These are phyloP conservation scores for Phrynocephalus vlangalii DNA, from an alignment of 2,797 vertebrate genomes.

Conservation along the genomic window DNA sequence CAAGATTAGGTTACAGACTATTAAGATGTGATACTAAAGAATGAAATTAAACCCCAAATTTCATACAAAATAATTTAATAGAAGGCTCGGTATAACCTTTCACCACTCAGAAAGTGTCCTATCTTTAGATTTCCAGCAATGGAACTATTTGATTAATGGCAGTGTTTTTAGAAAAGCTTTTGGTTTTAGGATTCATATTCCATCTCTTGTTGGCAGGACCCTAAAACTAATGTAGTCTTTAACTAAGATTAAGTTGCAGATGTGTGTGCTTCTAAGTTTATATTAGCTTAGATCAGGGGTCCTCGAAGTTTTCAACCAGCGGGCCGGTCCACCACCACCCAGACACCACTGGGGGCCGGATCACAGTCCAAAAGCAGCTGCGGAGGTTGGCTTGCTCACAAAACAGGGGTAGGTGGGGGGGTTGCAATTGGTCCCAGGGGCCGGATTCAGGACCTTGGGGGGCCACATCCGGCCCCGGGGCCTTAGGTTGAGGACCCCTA, in stretches of 20 bases:
- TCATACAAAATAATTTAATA: background rate
- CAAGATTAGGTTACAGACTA: background rate
- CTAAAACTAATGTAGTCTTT: background rate
- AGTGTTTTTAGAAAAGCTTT: background rate
- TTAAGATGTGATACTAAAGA: background rate
- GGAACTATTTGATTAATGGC: background rate
- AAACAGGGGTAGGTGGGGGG: too few relatives aligned
- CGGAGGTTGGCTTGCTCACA: too few relatives aligned
- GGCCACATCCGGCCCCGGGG: too few relatives aligned
- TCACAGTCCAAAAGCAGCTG: too few relatives aligned
- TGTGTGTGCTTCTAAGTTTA: background rate
- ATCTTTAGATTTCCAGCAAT: background rate
- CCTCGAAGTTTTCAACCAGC: too few relatives aligned
- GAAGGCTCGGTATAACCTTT: background rate
- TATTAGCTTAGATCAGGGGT: background rate
- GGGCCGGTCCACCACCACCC: too few relatives aligned
- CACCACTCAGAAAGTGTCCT: too few relatives aligned
- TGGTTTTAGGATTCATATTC: too few relatives aligned
- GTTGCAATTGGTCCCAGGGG: too few relatives aligned
- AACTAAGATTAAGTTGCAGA: background rate
- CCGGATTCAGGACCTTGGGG: too few relatives aligned
- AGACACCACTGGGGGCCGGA: too few relatives aligned
- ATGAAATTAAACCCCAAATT: background rate
- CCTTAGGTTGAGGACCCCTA: too few relatives aligned
- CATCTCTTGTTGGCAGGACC: background rate